A percentile compares a stretch with the other conserved stretches of the same genome.
Conservation (phyloP, 2,113 vertebrate genomes). For the Sorex fumeus region DNA sequence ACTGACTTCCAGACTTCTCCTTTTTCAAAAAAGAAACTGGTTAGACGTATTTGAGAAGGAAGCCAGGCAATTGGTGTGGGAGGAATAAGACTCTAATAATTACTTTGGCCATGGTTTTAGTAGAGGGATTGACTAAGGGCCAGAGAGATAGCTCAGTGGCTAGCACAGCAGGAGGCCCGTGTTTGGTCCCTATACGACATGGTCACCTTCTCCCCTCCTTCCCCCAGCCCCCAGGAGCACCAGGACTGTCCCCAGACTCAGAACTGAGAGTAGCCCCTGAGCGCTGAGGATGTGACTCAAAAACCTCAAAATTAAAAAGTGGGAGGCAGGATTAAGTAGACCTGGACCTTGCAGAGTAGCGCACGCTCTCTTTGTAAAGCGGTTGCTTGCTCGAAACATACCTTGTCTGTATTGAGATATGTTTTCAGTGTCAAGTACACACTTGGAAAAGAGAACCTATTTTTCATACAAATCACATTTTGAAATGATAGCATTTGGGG, state of each 20-base stretch:
- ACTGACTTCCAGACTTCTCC: too few species aligned
- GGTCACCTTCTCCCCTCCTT: too few species aligned
- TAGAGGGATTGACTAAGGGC: neutral
- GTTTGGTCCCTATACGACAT: too few species aligned
- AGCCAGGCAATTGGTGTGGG: neutral
- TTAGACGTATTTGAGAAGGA: neutral
- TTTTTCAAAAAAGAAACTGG: too few species aligned
- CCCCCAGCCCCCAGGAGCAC: too few species aligned
- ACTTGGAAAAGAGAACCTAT: too few species aligned
- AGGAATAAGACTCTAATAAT: constrained; percentile 49
- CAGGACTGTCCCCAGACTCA: too few species aligned
- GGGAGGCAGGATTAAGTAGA: neutral
- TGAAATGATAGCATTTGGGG: constrained; percentile 11
- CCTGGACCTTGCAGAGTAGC: neutral
- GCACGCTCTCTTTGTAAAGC: neutral
- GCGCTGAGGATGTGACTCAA: too few species aligned
- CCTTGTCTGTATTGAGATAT: neutral
- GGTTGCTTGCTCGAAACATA: neutral
- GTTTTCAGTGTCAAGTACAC: neutral
- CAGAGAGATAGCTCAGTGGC: too few species aligned
- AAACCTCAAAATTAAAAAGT: too few species aligned
- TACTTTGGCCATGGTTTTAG: constrained; percentile 10
- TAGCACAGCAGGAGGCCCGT: too few species aligned
- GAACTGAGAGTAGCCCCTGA: too few species aligned
- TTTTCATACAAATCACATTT: neutral